Conservation (phyloP, 1,140 invertebrate genomes). For the Platyscapa corneri region DNA sequence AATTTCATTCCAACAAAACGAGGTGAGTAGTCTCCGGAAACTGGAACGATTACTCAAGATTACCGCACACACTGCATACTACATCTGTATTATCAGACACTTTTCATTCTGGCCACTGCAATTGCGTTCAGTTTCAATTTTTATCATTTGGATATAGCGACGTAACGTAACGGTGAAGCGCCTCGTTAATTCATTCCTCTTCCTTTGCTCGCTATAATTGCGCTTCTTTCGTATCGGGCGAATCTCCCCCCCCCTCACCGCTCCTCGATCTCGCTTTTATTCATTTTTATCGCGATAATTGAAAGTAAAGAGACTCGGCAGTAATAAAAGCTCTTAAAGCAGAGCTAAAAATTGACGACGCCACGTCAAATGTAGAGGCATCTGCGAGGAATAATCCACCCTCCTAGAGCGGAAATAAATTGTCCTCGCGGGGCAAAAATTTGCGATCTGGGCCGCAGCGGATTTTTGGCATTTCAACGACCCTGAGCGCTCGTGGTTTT, state of each 20-base stretch:
- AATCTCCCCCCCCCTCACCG: no score
- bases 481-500: neutral
- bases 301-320: neutral
- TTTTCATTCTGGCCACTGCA: neutral
- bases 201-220: neutral
- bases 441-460: neutral
- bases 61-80: slow-evolving; percentile 77
- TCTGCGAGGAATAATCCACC: no score
- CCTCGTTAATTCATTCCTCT: neutral
- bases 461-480: neutral
- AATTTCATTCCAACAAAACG: slow-evolving; percentile 79
- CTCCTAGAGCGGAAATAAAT: no score
- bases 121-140: neutral
- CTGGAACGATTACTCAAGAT: slow-evolving; percentile 17
- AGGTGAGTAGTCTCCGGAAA: slow-evolving; percentile 74
- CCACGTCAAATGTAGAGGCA: no score
- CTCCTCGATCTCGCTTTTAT: neutral
- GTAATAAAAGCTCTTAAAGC: neutral
- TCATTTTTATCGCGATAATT: neutral
- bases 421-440: neutral
- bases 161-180: neutral
- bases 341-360: no score
- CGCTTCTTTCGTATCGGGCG: neutral
- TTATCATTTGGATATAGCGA: neutral
- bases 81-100: slow-evolving; percentile 46